Evolutionary conservation across 2,888 invertebrate species (phyloP), one percentile per base, ranked within the genome.

Genomic region (Phyto melanocephala): DNA sequence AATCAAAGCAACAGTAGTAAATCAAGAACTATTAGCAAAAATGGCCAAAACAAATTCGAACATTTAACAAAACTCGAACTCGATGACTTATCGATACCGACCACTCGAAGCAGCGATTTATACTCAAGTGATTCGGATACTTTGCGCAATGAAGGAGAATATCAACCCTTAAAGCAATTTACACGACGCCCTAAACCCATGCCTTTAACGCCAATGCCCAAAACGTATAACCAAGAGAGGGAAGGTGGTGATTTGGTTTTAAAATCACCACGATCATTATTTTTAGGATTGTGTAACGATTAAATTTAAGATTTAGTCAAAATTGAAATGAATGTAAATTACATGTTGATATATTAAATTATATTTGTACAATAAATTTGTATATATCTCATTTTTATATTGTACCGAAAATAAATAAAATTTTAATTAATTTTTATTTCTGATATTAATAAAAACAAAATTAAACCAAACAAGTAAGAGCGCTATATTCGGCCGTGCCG

Each of bases 51-150:
- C 45, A 42, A 33, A 50, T 70, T 45, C 65, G 72, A 35, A 37
- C 79, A 79, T 74, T 8, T 70, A 33, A 70, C 47, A 67, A 85
- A 82, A 74, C 50, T 85, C 10, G 86, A 85, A 75, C 52, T 86
- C 6, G 86, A 86, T 47, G 85, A 86, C 22, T 24, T 86, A 7
- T 86, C 85, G 7, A 84, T 86, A 54, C 68, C 85, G 5, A 84
- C 84, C 5, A 74, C 85, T 5, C 86, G 86, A 17, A 85, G 37
- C 20, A 86, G 86, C 37, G 85, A 85, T 22, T 40, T 68, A 8
- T 60, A 75, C 33, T 86, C 85, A 13, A 85, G 82, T 63, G 86
- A 86, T 63, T 86, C 86, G 22, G 86, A 86, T 76, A 86, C 86
- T 5, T 52, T 86, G 17, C 85, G 86, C 47, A 85, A 67, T 15